Base-by-base conservation (phyloP, 2,113 vertebrate species). In the Thunnus thynnus region DNA sequence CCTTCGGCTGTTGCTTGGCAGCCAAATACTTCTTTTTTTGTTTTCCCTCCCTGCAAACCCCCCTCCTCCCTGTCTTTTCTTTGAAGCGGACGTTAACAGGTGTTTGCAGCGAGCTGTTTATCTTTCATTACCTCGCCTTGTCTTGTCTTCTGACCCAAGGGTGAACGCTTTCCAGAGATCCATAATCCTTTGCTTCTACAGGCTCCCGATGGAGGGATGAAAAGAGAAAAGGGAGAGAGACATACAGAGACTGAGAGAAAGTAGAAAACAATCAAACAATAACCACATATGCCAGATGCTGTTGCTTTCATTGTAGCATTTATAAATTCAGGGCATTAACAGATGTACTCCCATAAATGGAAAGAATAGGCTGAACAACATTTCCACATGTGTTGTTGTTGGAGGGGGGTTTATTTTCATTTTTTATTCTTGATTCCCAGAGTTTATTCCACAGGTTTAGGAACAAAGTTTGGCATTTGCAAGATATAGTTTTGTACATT, bases 21-120 rank as follows among this genome's bases (percentile, higher is more conserved):
- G 94, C 94, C 93, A 91, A 93, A 94, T 93, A 94, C 93, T 93
- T 91, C 82, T 94, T 89, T 93, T 92, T 91, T 91, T 89, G 89
- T 92, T 92, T 90, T 93, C 84, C 78, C 85, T 88, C 84, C 86
- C 84, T 79, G 77, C 87, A 76, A 82, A 68, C 63, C 81, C 86
- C 86, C 86, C 89, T 75, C 87, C 89, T 71, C 84, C 87, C 89
- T 58, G 85, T 86, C 91, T 93, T 93, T 95, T 95, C 92, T 95
- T 95, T 94, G 94, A 95, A 94, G 92, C 94, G 86, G 88, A 93
- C 93, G 93, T 95, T 95, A 95, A 95, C 95, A 96, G 95, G 95
- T 96, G 95, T 95, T 95, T 95, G 94, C 94, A 91, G 94, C 89
- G 92, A 92, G 94, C 94, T 96, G 95, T 96, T 96, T 96, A 94